Percentiles rank a stretch among this genome's conserved stretches.
phyloP scores from a whole-genome alignment of 1,140 invertebrate species.

The Grapholita molesta region DNA sequence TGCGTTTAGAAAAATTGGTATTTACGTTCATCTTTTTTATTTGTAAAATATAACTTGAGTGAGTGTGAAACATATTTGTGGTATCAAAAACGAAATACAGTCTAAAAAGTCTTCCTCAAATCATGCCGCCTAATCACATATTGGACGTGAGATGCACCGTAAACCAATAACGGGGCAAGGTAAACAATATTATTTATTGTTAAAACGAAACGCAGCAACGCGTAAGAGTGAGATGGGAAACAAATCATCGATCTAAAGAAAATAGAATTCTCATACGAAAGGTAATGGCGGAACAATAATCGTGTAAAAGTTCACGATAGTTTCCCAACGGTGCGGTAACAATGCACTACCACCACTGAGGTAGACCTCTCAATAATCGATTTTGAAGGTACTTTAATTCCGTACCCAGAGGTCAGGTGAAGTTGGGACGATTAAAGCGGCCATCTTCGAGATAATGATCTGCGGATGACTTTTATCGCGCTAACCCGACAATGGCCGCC shows the following conservation, averaged over 20 bases:
- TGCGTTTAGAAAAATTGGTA: not conserved
- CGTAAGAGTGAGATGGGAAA: conserved; percentile 36
- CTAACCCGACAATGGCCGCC: conserved; percentile 71
- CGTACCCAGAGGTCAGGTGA: conserved; percentile 37
- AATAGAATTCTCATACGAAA: conserved; percentile 77
- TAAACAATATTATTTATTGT: conserved; percentile 69
- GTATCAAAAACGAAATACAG: not conserved
- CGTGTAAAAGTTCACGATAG: conserved; percentile 76
- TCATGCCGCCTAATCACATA: conserved; percentile 48
- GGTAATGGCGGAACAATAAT: conserved; percentile 72
- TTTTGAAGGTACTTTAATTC: conserved; percentile 29
- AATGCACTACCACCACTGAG: conserved; percentile 47
- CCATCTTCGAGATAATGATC: conserved; percentile 73
- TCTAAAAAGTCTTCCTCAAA: not conserved
- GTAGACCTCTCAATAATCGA: conserved; percentile 48
- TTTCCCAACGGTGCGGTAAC: conserved; percentile 65
- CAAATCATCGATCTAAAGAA: conserved; percentile 63
- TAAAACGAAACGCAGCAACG: conserved; percentile 36
- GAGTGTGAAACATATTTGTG: not conserved
- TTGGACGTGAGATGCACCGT: conserved; percentile 37
- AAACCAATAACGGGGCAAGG: conserved; percentile 59
- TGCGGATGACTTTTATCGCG: conserved; percentile 71
- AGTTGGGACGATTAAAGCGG: conserved; percentile 53
- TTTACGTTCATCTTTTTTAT: not conserved
- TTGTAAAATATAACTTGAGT: not conserved